Base-by-base conservation (phyloP, 2,797 vertebrate genomes). In the Lutjanus argentimaculatus region DNA sequence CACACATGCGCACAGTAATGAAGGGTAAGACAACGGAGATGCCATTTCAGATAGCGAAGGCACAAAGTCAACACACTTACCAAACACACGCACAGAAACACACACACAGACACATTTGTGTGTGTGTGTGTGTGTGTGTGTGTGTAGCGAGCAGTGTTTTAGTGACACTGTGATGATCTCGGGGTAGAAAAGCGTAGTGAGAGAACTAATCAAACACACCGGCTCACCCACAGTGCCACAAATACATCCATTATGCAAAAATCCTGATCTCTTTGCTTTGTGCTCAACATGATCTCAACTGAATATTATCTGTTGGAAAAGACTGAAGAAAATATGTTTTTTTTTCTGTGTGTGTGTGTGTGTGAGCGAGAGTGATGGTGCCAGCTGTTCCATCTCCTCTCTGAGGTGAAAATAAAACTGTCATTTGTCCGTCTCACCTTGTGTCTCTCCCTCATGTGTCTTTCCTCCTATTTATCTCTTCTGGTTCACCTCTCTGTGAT, bases 21-120 rank as follows among this genome's bases (percentile, higher is more conserved):
- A 88, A 75, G 86, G 79, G 52, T 75, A 80, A 58, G 77, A 85
- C 80, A 71, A 76, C 36, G 7, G 82, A 84, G 88, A 92, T 89
- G 87, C 77, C 74, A 91, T 92, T 93, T 90, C 65, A 90, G 84
- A 89, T 91, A 89, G 56, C 0, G 21, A 58, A 68, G 36, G 51
- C 25, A 62, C 45, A 82, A 72, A 82, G 72, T 84, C 82, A 82
- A 88, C 78, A 85, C 75, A 72, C 58, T 75, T 55, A 46, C 6
- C 42, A 72, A 48, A 74, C 55, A 75, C 70, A 62, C 51, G 55
- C 49, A 57, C 30, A 75, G 25, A 75, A 49, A 72, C 46, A 75
- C 43, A 75, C 64, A 68, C 52, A 69, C 30, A 77, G 3, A 10
- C 5, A 36, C 2, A 15, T 48, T 7, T 40, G 48, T 36, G 49